Percentiles rank a stretch among this genome's conserved stretches.
phyloP scores from a whole-genome alignment of 2,113 vertebrate species.

The Siniperca knerii region DNA sequence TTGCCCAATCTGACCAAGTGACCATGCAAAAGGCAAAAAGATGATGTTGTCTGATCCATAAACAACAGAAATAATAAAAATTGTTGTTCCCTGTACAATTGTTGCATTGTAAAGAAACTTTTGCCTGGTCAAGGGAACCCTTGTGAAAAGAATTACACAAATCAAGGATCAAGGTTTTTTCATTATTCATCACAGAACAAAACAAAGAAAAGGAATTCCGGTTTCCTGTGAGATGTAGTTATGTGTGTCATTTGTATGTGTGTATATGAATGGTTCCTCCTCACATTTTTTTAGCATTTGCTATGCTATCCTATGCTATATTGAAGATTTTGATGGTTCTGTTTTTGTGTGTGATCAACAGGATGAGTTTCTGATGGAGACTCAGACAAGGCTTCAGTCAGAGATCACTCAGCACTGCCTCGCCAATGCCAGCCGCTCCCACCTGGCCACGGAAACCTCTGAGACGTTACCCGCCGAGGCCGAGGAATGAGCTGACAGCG shows the following conservation, averaged over 20 bases:
- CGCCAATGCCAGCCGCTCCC: slow-evolving; percentile 56
- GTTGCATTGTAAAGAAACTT: background rate
- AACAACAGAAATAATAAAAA: background rate
- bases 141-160: background rate
- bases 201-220: background rate
- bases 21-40: background rate
- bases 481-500: background rate
- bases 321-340: background rate
- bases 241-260: background rate
- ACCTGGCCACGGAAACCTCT: background rate
- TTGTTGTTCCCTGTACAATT: background rate
- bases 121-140: background rate
- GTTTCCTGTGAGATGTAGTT: too few species aligned
- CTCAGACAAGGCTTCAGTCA: slow-evolving; percentile 67
- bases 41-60: background rate
- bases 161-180: background rate
- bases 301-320: background rate
- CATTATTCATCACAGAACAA: background rate
- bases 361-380: slow-evolving; percentile 82
- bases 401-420: slow-evolving; percentile 77
- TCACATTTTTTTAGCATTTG: background rate
- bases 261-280: background rate
- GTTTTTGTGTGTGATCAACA: slow-evolving; percentile 54
- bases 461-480: background rate
- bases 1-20: background rate